phyloP scores from a whole-genome alignment of 2,888 invertebrate species.

The Eustalomyia histrio region DNA sequence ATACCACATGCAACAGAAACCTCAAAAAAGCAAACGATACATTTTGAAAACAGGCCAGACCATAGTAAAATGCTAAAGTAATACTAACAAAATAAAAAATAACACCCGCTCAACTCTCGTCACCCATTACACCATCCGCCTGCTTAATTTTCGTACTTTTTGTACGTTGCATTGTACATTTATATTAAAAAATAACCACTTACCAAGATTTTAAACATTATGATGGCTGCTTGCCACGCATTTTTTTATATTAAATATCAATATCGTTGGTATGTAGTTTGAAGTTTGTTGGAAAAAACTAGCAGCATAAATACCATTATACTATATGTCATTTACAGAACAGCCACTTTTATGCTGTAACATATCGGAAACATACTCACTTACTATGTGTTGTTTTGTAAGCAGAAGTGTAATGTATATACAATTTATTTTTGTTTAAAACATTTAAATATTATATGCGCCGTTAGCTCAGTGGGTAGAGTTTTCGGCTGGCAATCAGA shows the following conservation, averaged over 20 bases:
- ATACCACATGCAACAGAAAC: conserved; percentile 32
- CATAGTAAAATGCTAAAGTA: conserved; percentile 20
- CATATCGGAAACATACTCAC: too few species aligned
- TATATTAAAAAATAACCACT: conserved; percentile 37
- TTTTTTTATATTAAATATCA: conserved; percentile 56
- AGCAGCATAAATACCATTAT: too few species aligned
- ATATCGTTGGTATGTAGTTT: conserved; percentile 34
- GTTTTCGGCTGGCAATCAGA: too few species aligned
- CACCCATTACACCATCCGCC: not conserved
- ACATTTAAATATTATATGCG: too few species aligned
- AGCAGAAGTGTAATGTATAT: too few species aligned
- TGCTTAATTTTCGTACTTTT: not conserved
- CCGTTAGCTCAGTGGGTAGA: too few species aligned
- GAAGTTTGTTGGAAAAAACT: not conserved
- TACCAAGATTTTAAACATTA: conserved; percentile 40
- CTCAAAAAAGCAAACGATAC: conserved; percentile 28
- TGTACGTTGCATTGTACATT: not conserved
- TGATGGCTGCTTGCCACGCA: conserved; percentile 53
- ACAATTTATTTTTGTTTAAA: too few species aligned
- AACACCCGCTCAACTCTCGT: not conserved
- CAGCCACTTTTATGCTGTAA: too few species aligned
- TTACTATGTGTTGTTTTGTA: too few species aligned
- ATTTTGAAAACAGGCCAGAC: conserved; percentile 19
- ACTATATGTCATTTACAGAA: too few species aligned
- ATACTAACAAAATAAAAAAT: not conserved